phyloP scores from a whole-genome alignment of 1,140 invertebrate species.

The Trissolcus basalis region DNA sequence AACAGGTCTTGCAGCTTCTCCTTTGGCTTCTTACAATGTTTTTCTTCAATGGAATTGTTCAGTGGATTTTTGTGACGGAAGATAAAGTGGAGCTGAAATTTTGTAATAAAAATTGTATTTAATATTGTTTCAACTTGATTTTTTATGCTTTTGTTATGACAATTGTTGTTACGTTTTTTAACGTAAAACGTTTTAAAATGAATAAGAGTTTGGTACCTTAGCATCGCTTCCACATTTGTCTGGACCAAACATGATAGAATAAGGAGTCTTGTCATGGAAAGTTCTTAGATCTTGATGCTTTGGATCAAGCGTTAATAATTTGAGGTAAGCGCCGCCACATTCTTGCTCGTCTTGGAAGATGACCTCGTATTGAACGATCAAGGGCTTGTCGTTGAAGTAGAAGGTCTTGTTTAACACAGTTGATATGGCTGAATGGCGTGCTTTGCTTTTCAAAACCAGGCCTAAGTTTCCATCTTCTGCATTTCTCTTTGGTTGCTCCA shows the following conservation, averaged over 20 bases:
- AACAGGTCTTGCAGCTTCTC: conserved; percentile 91
- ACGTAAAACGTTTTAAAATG: no score
- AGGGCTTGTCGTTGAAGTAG: conserved; percentile 89
- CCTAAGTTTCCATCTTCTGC: conserved; percentile 90
- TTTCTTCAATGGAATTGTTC: conserved; percentile 92
- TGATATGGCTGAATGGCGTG: conserved; percentile 96
- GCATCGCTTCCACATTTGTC: conserved; percentile 98
- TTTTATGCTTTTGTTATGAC: no score
- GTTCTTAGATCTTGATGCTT: conserved; percentile 84
- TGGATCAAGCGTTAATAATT: conserved; percentile 86
- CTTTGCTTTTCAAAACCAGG: conserved; percentile 94
- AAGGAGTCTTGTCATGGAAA: conserved; percentile 97
- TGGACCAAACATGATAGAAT: conserved; percentile 99
- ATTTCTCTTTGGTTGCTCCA: conserved; percentile 87
- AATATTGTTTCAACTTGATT: no score
- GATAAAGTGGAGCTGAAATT: conserved; percentile 93
- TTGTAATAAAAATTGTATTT: no score
- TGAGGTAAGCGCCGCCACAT: conserved; percentile 98
- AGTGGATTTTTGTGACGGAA: conserved; percentile 96
- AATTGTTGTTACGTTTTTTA: no score
- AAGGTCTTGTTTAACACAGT: conserved; percentile 88
- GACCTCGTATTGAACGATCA: conserved; percentile 97
- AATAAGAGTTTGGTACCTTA: conserved; percentile 79
- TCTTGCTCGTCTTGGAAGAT: conserved; percentile 94
- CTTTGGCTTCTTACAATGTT: conserved; percentile 93